These are phyloP conservation scores for Stegophylla sp. DNA, from an alignment of 2,888 invertebrate species.

Conservation along the genomic window DNA sequence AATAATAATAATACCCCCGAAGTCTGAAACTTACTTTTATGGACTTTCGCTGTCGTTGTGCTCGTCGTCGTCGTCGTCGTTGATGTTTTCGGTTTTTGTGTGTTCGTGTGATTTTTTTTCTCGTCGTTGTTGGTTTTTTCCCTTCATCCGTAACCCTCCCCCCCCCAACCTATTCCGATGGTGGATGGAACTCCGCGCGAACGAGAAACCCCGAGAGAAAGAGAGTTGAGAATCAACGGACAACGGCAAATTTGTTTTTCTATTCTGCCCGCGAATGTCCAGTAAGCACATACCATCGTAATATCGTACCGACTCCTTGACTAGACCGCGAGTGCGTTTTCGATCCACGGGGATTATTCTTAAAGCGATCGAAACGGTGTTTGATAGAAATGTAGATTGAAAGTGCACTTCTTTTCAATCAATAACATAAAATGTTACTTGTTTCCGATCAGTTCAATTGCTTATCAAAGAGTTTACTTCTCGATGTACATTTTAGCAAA, in stretches of 20 bases:
- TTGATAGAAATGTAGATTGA: too few relatives aligned
- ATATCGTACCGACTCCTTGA: too few relatives aligned
- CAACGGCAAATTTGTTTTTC: slow-evolving; percentile 26
- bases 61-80: slow-evolving; percentile 1
- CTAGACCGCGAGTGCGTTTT: too few relatives aligned
- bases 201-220: not conserved
- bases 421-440: too few relatives aligned
- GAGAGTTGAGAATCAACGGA: not conserved
- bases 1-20: not conserved
- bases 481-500: too few relatives aligned
- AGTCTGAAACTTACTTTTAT: slow-evolving; percentile 42
- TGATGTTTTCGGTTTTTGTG: not conserved
- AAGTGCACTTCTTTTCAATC: too few relatives aligned
- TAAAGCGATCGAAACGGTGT: too few relatives aligned
- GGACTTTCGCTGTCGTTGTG: slow-evolving; percentile 51
- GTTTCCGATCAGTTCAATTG: too few relatives aligned
- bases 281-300: not conserved
- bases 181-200: not conserved
- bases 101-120: not conserved
- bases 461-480: too few relatives aligned
- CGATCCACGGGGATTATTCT: too few relatives aligned
- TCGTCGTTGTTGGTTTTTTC: slow-evolving; percentile 36
- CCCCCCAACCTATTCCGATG: too few relatives aligned
- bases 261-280: not conserved
- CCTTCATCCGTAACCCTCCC: not conserved